Evolutionary conservation across 2,888 invertebrate species (phyloP).

Genomic region (Hemaris fuciformis): DNA sequence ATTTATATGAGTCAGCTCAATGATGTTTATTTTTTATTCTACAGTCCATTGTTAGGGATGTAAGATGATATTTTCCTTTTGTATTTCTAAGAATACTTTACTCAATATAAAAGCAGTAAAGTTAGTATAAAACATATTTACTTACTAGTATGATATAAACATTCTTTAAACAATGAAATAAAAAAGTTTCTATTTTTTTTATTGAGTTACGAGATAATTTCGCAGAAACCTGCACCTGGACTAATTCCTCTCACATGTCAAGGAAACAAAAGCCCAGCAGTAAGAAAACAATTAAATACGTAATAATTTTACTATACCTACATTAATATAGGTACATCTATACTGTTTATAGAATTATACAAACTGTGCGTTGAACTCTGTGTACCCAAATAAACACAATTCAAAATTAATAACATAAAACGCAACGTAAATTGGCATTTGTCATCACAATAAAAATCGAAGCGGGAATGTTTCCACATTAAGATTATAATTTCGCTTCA

Average conservation of each 20-base stretch:
- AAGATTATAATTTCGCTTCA: slow-evolving; percentile 68
- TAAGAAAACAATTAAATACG: too few species aligned
- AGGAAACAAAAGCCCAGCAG: too few species aligned
- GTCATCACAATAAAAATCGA: slow-evolving; percentile 12
- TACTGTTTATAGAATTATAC: too few species aligned
- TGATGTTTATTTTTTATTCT: neutral
- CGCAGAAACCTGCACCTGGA: too few species aligned
- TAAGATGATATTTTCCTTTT: slow-evolving; percentile 1
- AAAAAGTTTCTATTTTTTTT: too few species aligned
- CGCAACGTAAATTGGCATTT: slow-evolving; percentile 9
- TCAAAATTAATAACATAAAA: neutral
- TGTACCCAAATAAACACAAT: neutral
- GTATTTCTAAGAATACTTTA: neutral
- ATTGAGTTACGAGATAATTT: too few species aligned
- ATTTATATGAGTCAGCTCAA: neutral
- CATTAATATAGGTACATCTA: too few species aligned
- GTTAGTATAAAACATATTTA: neutral
- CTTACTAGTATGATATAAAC: neutral
- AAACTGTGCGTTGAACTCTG: neutral
- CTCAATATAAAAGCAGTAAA: neutral
- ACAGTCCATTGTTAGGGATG: neutral
- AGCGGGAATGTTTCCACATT: slow-evolving; percentile 17
- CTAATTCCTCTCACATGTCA: too few species aligned
- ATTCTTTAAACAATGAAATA: too few species aligned
- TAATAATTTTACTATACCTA: too few species aligned